Percentiles rank a stretch among this genome's conserved stretches.
Conservation (phyloP, 2,888 invertebrate genomes). For the Scaptomyza polygonia region DNA sequence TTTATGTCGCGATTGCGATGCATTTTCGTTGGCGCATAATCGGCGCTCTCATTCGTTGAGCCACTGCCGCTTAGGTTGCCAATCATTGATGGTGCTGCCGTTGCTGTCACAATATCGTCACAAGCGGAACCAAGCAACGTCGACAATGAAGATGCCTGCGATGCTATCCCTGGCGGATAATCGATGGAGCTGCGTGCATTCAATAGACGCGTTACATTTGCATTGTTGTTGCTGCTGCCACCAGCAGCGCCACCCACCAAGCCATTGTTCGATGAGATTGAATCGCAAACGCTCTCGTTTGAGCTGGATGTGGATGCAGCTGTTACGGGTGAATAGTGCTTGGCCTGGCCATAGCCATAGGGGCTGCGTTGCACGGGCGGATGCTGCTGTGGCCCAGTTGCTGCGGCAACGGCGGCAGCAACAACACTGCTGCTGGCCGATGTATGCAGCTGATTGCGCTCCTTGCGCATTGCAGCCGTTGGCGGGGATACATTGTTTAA, state of each 20-base stretch:
- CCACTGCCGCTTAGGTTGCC: slow-evolving; percentile 63
- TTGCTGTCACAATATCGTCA: slow-evolving; percentile 82
- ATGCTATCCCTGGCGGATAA: slow-evolving; percentile 78
- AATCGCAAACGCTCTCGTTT: slow-evolving; percentile 92
- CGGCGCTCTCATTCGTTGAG: slow-evolving; percentile 64
- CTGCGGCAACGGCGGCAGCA: slow-evolving; percentile 18
- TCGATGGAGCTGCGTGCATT: slow-evolving; percentile 79
- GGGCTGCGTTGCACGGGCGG: slow-evolving; percentile 79
- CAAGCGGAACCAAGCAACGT: slow-evolving; percentile 79
- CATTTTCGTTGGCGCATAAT: slow-evolving; percentile 86
- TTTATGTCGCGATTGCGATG: slow-evolving; percentile 86
- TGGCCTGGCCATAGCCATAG: slow-evolving; percentile 79
- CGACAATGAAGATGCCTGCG: slow-evolving; percentile 80
- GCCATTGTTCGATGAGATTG: slow-evolving; percentile 87
- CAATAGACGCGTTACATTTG: slow-evolving; percentile 61
- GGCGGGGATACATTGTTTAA: slow-evolving; percentile 82
- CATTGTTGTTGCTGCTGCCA: slow-evolving; percentile 34
- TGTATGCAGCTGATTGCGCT: slow-evolving; percentile 68
- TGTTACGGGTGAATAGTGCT: slow-evolving; percentile 82
- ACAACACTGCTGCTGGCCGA: slow-evolving; percentile 49
- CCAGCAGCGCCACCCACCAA: slow-evolving; percentile 53
- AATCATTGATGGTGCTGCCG: slow-evolving; percentile 78
- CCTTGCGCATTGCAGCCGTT: slow-evolving; percentile 79
- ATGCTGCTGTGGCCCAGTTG: slow-evolving; percentile 72
- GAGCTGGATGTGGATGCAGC: slow-evolving; percentile 90